Evolutionary conservation across 2,113 vertebrate genomes (phyloP).

Genomic region (Thamnaconus septentrionalis): DNA sequence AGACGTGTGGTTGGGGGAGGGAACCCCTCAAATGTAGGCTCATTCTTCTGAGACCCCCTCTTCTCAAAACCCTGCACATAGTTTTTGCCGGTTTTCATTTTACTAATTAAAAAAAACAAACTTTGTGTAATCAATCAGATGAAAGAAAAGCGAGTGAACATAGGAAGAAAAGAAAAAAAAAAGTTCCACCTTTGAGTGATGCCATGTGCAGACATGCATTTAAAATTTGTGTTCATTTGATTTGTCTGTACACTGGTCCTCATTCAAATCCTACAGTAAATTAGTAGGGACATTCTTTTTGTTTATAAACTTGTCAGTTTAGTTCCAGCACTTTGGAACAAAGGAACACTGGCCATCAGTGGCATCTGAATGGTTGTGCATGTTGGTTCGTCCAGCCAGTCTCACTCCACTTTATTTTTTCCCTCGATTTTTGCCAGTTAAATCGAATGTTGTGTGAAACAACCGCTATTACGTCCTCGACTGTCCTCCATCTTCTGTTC

Average conservation of each 20-base stretch:
- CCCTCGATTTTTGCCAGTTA: no score
- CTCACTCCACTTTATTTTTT: slow-evolving; percentile 67
- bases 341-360: slow-evolving; percentile 80
- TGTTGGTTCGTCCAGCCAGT: slow-evolving; percentile 88
- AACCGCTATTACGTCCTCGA: slow-evolving; percentile 66
- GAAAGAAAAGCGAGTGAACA: slow-evolving; percentile 55
- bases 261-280: slow-evolving; percentile 83
- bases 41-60: slow-evolving; percentile 79
- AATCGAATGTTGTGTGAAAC: slow-evolving; percentile 66
- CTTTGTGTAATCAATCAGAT: slow-evolving; percentile 69
- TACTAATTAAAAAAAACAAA: slow-evolving; percentile 39
- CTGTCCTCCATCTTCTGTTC: slow-evolving; percentile 72
- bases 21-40: slow-evolving; percentile 65
- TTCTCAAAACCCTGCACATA: slow-evolving; percentile 80
- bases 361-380: slow-evolving; percentile 92
- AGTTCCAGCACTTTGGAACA: slow-evolving; percentile 81
- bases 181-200: slow-evolving; percentile 75
- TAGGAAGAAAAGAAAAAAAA: slow-evolving; percentile 55
- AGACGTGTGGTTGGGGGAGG: slow-evolving; percentile 65
- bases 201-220: slow-evolving; percentile 80
- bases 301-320: slow-evolving; percentile 64
- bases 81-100: no score
- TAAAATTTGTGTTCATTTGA: slow-evolving; percentile 82
- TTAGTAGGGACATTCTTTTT: slow-evolving; percentile 74
- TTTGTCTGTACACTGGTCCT: slow-evolving; percentile 85